Evolutionary conservation across 1,140 invertebrate species (phyloP), one percentile per base, ranked within the genome.

Genomic region (Manduca sexta): DNA sequence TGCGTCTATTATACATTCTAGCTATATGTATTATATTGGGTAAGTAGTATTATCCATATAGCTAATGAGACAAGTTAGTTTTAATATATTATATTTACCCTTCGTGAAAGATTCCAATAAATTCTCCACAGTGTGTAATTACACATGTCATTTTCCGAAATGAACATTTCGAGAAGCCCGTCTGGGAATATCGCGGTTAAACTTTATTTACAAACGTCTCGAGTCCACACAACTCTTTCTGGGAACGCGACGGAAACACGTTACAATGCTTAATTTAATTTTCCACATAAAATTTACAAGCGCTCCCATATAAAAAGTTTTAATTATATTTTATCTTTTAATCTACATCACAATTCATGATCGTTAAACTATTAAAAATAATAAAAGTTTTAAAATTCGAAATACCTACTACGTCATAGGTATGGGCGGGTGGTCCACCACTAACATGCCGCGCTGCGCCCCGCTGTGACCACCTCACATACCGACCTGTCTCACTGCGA

Each of bases 341-440:
- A 45, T 44, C 48, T 52, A 52, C 30, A 46, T 18, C 16, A 16
- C 3, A 16, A 15, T 11, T 17, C 14, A 4, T 12, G 29, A 18
- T 49, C 31, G 17, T 14, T 35, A 35, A 43, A 42, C 37, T 14
- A 18, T 34, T 44, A 34, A 35, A 50, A 45, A 41, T 26, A 33
- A 43, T 40, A 42, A 46, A 47, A 44, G 12, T 57, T 45, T 41
- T 11, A 44, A 30, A 50, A 48, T 56, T 7, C 16, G 45, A 46
- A 52, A 52, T 60, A 46, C 43, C 46, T 54, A 54, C 44, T 52
- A 49, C 42, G 30, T 48, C 38, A 45, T 55, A 52, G 49, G 43
- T 37, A n/a, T 46, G 49, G 12, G 43, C 52, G 63, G 66, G 66
- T 69, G 66, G 66, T 65, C 63, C 39, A 39, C 37, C 40, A 44